Evolutionary conservation across 1,140 invertebrate species (phyloP).

Genomic region (Caenorhabditis briggsae): DNA sequence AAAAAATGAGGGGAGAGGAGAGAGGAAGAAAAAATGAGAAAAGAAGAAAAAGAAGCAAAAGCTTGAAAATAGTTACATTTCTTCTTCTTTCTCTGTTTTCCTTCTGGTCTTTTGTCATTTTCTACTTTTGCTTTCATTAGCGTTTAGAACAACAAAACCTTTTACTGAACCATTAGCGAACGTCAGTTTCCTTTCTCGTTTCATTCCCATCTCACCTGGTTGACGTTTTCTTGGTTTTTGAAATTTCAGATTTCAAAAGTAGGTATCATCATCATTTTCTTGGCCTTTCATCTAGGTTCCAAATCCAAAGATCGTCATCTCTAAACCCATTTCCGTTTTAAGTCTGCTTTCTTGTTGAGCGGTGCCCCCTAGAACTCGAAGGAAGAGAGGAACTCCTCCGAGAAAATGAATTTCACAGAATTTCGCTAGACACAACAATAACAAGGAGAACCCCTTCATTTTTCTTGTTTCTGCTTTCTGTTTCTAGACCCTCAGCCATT

Average conservation of each 20-base stretch:
- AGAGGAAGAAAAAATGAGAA: background rate
- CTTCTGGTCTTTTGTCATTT: background rate
- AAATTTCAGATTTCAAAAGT: background rate
- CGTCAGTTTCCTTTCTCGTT: background rate
- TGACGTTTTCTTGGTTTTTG: background rate
- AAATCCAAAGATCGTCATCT: background rate
- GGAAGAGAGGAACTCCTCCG: no score
- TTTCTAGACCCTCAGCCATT: background rate
- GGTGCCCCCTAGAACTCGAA: no score
- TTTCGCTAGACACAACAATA: no score
- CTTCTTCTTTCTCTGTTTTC: background rate
- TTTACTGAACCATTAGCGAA: slow-evolving; percentile 3
- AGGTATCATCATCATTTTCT: background rate
- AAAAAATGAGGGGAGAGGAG: background rate
- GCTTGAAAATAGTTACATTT: slow-evolving; percentile 55
- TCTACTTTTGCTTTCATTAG: slow-evolving; percentile 19
- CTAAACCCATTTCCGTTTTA: slow-evolving; percentile 7
- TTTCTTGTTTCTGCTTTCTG: no score
- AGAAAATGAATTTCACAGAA: no score
- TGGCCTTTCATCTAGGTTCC: background rate
- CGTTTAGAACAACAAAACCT: slow-evolving; percentile 30
- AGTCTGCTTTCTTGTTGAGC: no score
- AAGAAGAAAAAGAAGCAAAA: background rate
- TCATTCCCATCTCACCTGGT: background rate
- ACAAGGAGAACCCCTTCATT: no score